Base-by-base conservation (phyloP, 2,888 invertebrate species). In the Alcis repandata region DNA sequence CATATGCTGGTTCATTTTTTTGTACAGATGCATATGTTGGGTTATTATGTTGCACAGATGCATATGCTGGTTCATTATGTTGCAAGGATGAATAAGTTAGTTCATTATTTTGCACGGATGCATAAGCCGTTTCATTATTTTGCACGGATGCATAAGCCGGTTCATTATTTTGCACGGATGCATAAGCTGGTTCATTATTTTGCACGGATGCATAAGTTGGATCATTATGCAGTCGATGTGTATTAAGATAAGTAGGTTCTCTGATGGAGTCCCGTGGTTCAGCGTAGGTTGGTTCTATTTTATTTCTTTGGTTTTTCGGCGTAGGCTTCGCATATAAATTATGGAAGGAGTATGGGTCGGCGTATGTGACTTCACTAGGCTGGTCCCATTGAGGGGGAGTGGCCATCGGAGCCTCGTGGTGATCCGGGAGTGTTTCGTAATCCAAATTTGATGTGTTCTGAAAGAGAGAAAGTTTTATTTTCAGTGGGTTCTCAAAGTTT, bases 391-490 rank as follows among this genome's bases (percentile, higher is more conserved):
- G 51, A 2, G 19, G 1, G 1, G 51, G 36, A 1, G 51, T 51
- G 11, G 19, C 36, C 51, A 51, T 51, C 7, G 51, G 33, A 8
- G 36, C 51, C 8, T 36, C 36, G n/a, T 36, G 36, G 19, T 36
- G 51, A 7, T 51, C 51, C 7, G 51, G 51, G 1, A 51, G 36
- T 11, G 33, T 33, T 17, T 51, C 19, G 13, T 51, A 51, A 17
- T 51, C 13, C 36, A 36, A 13, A 19, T 51, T 19, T 9, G 51
- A 22, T 22, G 13, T 13, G n/a, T 22, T 13, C 45, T 22, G 22
- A 22, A 46, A 46, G 13, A 46, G 6, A 46, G 3, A 19, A 9
- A 1, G 9, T 36, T 27, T n/a, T 2, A 4, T 2, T 27, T 27
- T 27, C 6, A 27, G 27, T 6, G 27, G n/a, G n/a, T n/a, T n/a